Evolutionary conservation across 2,113 vertebrate species (phyloP).

Genomic region (Neogale vison): DNA sequence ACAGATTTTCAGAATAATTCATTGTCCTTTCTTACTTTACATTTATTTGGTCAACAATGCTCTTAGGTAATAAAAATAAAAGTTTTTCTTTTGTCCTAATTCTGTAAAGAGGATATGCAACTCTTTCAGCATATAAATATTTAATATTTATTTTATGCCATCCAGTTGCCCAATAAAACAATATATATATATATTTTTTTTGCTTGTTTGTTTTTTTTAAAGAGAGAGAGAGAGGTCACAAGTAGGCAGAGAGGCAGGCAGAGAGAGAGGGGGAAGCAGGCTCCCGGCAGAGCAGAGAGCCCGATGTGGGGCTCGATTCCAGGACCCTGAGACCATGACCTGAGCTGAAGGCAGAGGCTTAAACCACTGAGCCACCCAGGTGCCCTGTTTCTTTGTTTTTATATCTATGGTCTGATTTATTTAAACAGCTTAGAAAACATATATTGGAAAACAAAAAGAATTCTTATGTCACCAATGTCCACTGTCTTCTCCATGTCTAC

Average conservation of each 20-base stretch:
- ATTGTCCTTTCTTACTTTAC: not conserved
- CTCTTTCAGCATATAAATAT: not conserved
- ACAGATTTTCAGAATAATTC: not conserved
- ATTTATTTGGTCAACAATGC: not conserved
- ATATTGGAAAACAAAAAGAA: not conserved
- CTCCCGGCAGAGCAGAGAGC: too few species aligned
- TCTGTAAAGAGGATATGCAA: not conserved
- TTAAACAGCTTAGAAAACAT: not conserved
- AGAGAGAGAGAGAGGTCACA: too few species aligned
- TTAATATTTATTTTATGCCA: not conserved
- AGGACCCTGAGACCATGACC: too few species aligned
- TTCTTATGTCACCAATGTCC: not conserved
- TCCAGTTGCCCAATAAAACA: not conserved
- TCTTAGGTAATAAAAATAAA: slow-evolving; percentile 26
- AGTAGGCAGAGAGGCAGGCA: too few species aligned
- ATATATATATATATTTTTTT: not conserved
- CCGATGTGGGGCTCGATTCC: too few species aligned
- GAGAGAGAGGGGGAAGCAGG: too few species aligned
- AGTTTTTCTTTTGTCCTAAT: slow-evolving; percentile 33
- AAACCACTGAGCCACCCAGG: too few species aligned
- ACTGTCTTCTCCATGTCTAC: not conserved
- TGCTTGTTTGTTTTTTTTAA: not conserved
- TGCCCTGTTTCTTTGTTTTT: not conserved
- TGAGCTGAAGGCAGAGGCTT: too few species aligned
- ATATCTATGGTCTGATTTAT: not conserved